Evolutionary conservation across 2,113 vertebrate species (phyloP), one percentile per base, ranked within the genome.

Genomic region (Eubucco bourcierii): DNA sequence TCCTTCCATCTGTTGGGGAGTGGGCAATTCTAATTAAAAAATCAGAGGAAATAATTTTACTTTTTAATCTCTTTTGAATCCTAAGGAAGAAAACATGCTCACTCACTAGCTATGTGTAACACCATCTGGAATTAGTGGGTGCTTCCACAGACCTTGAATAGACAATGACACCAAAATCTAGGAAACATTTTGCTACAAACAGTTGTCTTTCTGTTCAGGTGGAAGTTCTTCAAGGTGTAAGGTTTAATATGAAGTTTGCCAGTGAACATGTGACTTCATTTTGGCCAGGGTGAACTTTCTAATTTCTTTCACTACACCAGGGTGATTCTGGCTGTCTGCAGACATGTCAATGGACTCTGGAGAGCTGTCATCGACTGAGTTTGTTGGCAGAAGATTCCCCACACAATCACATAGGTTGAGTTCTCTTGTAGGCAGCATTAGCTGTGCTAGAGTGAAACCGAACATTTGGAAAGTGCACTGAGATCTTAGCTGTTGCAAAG

Each of bases 21-120:
- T 27, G 12, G 67, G 83, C 76, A 84, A 82, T 89, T 93, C 89
- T 97, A 95, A 97, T 98, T 97, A 95, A 95, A 96, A 96, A 96
- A 81, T 65, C 81, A 88, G 85, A 53, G 67, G 86, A 95, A 80
- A 92, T 93, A 86, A 81, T 94, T 95, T 95, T 78, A 82, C 77
- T 75, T 90, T 86, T 85, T 63, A 47, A 61, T 78, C n/a, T 66
- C 61, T 83, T 91, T 89, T 61, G 92, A 75, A 56, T 79, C 31
- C 55, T 85, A n/a, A 44, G 18, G 16, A 31, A 77, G 74, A 61
- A 31, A 29, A 6, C 27, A 6, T 60, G 37, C 41, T 78, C n/a
- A 3, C 34, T 80, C 55, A 29, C 23, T 77, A 64, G 68, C 31
- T 46, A 0, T 47, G 9, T 12, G 9, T 90, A 79, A 77, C 60